Percentiles rank a stretch among this genome's conserved stretches.
These are phyloP conservation scores for Ditylenchus weischeri DNA, from an alignment of 2,888 invertebrate genomes.

Conservation along the genomic window DNA sequence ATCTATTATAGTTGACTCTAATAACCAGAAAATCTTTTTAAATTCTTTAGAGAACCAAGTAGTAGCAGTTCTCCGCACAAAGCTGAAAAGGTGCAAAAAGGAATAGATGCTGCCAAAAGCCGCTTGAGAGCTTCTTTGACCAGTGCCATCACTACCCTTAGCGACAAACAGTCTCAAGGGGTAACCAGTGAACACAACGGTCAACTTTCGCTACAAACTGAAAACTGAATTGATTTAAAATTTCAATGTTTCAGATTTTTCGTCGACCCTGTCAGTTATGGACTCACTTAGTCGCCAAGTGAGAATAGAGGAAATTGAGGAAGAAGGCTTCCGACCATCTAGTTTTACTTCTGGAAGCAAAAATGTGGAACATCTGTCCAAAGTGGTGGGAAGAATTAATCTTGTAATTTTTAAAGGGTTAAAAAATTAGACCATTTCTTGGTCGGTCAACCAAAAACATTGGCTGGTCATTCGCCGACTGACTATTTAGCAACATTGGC, in stretches of 20 bases:
- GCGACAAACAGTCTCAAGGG: neutral
- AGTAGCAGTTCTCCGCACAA: neutral
- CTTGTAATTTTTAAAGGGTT: constrained; percentile 2
- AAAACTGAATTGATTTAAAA: neutral
- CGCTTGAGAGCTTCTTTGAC: constrained; percentile 3
- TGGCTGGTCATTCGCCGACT: too few relatives aligned
- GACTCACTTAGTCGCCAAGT: constrained; percentile 1
- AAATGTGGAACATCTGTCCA: neutral
- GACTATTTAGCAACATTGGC: too few relatives aligned
- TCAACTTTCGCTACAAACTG: neutral
- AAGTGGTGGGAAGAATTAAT: constrained; percentile 4
- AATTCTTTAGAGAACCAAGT: neutral
- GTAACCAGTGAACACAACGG: neutral
- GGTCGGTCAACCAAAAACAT: too few relatives aligned
- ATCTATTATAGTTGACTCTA: too few relatives aligned
- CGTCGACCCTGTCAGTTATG: neutral
- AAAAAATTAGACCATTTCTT: neutral
- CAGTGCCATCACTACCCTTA: neutral
- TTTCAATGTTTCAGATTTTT: constrained; percentile 4
- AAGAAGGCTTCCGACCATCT: constrained; percentile 4
- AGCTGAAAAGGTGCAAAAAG: neutral
- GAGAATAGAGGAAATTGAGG: constrained; percentile 2
- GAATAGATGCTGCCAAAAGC: constrained; percentile 8
- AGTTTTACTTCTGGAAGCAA: neutral
- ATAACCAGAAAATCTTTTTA: neutral